Conservation (phyloP, 2,113 vertebrate species). For the Dromiciops gliroides region DNA sequence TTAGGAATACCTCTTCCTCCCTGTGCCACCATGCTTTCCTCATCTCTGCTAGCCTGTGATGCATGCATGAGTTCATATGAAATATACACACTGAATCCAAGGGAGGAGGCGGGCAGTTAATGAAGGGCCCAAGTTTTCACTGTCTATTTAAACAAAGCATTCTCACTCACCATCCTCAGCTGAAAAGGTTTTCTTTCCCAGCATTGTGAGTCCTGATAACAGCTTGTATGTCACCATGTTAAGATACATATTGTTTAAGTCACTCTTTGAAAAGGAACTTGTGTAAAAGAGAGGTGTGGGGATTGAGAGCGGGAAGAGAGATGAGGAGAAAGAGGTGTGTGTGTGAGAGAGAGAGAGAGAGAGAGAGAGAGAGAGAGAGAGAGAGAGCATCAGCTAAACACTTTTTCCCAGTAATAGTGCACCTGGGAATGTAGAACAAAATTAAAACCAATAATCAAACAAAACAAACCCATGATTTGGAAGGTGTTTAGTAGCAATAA, state of each 20-base stretch:
- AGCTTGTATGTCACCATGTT: neutral
- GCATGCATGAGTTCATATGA: neutral
- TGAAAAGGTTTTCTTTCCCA: neutral
- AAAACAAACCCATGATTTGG: neutral
- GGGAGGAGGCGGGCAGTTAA: neutral
- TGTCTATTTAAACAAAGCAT: neutral
- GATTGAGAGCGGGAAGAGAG: neutral
- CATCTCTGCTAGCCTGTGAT: neutral
- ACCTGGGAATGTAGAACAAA: neutral
- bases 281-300: neutral
- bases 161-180: neutral
- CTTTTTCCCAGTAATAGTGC: neutral
- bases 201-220: neutral
- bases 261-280: neutral
- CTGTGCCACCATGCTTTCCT: neutral
- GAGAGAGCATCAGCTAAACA: neutral
- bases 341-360: neutral
- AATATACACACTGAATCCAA: neutral
- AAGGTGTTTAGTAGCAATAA: neutral
- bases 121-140: neutral
- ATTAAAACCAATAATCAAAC: neutral
- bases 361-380: neutral
- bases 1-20: neutral
- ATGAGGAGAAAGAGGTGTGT: no score
- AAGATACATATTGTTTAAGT: conserved; percentile 15